Percentiles rank a stretch among this genome's conserved stretches.
These are phyloP conservation scores for Nomada ruficornis DNA, from an alignment of 2,888 invertebrate species.

Conservation along the genomic window DNA sequence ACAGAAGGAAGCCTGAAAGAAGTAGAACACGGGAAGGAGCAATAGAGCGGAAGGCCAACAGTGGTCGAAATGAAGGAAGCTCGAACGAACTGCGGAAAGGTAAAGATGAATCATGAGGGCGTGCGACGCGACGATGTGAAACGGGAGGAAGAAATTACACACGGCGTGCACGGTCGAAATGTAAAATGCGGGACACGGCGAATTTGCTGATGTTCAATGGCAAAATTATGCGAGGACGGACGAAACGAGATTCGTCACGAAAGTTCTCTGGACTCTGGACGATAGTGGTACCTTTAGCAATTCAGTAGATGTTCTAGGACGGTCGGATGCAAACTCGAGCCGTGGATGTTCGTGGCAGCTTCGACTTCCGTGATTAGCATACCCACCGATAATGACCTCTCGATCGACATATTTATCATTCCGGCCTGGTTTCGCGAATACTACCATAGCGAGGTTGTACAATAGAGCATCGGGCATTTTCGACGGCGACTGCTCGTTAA, in stretches of 20 bases:
- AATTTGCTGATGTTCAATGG: constrained; percentile 65
- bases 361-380: constrained; percentile 66
- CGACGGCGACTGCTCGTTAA: constrained; percentile 9
- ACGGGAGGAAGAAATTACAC: constrained; percentile 40
- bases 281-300: constrained; percentile 60
- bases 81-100: constrained; percentile 7
- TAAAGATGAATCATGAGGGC: background rate
- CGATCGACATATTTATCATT: constrained; percentile 63
- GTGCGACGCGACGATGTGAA: constrained; percentile 9
- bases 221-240: constrained; percentile 68
- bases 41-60: constrained; percentile 18
- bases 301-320: constrained; percentile 65
- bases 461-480: background rate
- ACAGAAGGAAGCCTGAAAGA: background rate
- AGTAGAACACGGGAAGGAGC: constrained; percentile 10
- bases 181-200: constrained; percentile 44
- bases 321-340: constrained; percentile 62
- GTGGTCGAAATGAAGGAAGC: background rate
- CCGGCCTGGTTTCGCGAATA: constrained; percentile 21
- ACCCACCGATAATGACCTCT: constrained; percentile 62
- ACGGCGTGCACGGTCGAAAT: background rate
- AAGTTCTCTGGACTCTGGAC: constrained; percentile 60
- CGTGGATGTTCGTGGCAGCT: constrained; percentile 59
- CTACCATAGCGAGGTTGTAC: background rate
- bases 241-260: constrained; percentile 72